These are phyloP conservation scores for Calosoma granatense DNA, from an alignment of 1,140 invertebrate genomes.

Conservation along the genomic window DNA sequence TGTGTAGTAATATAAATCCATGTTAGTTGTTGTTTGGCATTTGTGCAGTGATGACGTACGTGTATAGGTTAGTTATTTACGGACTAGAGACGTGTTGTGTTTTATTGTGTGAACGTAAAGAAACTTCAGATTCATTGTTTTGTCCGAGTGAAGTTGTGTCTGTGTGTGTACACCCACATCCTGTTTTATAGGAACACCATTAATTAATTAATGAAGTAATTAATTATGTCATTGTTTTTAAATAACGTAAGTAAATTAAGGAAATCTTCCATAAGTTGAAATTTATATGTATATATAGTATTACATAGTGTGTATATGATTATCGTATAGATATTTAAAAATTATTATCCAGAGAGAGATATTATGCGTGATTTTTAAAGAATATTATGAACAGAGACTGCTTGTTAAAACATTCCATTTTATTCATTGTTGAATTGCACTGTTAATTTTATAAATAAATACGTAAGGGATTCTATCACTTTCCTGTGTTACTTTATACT, in stretches of 20 bases:
- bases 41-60: too few relatives aligned
- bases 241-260: slow-evolving; percentile 15
- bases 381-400: not conserved
- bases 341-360: not conserved
- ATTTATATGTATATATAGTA: slow-evolving; percentile 20
- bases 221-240: slow-evolving; percentile 1
- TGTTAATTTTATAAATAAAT: slow-evolving; percentile 1
- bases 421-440: slow-evolving; percentile 6
- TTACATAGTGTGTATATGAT: slow-evolving; percentile 11
- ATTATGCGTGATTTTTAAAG: slow-evolving; percentile 2
- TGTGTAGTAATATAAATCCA: too few relatives aligned
- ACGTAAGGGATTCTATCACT: too few relatives aligned
- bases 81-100: too few relatives aligned
- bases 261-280: slow-evolving; percentile 18
- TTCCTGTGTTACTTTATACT: not conserved
- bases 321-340: slow-evolving; percentile 6
- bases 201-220: too few relatives aligned
- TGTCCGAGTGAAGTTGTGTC: not conserved
- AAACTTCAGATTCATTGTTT: too few relatives aligned
- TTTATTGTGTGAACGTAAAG: too few relatives aligned
- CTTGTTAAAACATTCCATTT: slow-evolving; percentile 7
- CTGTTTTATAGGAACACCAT: slow-evolving; percentile 5
- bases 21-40: too few relatives aligned
- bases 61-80: too few relatives aligned
- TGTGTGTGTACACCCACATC: not conserved